Percentiles rank a stretch among this genome's conserved stretches.
These are phyloP conservation scores for Salarias fasciatus DNA, from an alignment of 2,797 vertebrate species.

Conservation along the genomic window DNA sequence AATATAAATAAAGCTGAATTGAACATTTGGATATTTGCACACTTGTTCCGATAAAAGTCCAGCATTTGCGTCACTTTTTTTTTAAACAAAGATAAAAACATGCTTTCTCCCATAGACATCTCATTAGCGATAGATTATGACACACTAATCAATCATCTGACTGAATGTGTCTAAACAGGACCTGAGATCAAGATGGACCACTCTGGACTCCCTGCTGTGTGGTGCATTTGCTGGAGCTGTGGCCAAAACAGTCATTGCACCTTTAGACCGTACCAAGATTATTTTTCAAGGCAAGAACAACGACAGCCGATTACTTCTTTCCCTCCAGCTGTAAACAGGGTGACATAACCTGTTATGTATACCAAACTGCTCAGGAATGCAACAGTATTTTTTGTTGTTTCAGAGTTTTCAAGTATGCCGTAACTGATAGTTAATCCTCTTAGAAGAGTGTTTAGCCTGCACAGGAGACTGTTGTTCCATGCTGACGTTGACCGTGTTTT, in stretches of 20 bases:
- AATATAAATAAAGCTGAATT: too few relatives aligned
- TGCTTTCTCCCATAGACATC: too few relatives aligned
- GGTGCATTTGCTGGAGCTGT: conserved; percentile 95
- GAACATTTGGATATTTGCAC: too few relatives aligned
- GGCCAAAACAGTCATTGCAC: conserved; percentile 95
- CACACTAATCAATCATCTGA: neutral
- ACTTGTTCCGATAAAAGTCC: too few relatives aligned
- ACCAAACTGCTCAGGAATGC: neutral
- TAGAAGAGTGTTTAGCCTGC: conserved; percentile 59
- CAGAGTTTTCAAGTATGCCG: conserved; percentile 23
- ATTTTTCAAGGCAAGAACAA: conserved; percentile 93
- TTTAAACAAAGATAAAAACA: too few relatives aligned
- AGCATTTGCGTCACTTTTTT: too few relatives aligned
- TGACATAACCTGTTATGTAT: neutral
- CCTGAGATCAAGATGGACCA: conserved; percentile 79
- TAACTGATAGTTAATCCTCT: conserved; percentile 64
- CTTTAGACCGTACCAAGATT: conserved; percentile 97
- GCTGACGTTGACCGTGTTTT: conserved; percentile 44
- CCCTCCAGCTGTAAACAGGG: neutral
- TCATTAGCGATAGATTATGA: too few relatives aligned
- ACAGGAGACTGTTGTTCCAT: conserved; percentile 29
- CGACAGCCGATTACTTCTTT: neutral
- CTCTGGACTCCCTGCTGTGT: conserved; percentile 89
- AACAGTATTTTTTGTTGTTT: conserved; percentile 22
- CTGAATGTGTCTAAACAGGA: conserved; percentile 70